Conservation (phyloP, 2,113 vertebrate genomes). For the Hydrolagus affinis region DNA sequence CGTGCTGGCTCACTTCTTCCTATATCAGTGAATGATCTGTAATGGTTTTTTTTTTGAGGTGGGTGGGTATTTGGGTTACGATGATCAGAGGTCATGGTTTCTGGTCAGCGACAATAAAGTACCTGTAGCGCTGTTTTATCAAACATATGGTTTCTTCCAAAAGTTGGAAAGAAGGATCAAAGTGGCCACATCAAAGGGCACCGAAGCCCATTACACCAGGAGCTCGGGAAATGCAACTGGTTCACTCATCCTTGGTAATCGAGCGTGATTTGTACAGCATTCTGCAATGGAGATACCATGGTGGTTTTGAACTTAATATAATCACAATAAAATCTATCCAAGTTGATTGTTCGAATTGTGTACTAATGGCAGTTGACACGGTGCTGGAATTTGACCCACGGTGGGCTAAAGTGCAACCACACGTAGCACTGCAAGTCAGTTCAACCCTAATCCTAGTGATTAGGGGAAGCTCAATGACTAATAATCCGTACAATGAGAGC, state of each 20-base stretch:
- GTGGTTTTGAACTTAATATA: not conserved
- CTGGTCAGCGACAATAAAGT: not conserved
- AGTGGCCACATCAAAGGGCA: not conserved
- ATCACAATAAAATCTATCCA: not conserved
- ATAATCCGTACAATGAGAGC: constrained; percentile 35
- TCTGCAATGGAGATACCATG: not conserved
- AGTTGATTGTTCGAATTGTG: not conserved
- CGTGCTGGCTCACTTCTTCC: not conserved
- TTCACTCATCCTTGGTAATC: not conserved
- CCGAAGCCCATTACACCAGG: not conserved
- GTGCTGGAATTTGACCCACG: not conserved
- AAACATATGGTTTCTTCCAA: not conserved
- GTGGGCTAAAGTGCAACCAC: constrained; percentile 35
- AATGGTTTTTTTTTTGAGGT: no score
- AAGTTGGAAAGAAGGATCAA: constrained; percentile 8
- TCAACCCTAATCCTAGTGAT: constrained; percentile 38
- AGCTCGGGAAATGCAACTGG: not conserved
- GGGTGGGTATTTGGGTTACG: not conserved
- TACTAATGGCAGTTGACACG: constrained; percentile 8
- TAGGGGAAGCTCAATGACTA: constrained; percentile 40
- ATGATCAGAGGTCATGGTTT: not conserved
- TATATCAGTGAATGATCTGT: not conserved
- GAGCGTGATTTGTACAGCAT: not conserved
- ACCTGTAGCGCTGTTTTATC: no score
- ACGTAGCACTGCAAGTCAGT: constrained; percentile 38